phyloP scores from a whole-genome alignment of 2,113 vertebrate genomes.

The Condylura cristata region DNA sequence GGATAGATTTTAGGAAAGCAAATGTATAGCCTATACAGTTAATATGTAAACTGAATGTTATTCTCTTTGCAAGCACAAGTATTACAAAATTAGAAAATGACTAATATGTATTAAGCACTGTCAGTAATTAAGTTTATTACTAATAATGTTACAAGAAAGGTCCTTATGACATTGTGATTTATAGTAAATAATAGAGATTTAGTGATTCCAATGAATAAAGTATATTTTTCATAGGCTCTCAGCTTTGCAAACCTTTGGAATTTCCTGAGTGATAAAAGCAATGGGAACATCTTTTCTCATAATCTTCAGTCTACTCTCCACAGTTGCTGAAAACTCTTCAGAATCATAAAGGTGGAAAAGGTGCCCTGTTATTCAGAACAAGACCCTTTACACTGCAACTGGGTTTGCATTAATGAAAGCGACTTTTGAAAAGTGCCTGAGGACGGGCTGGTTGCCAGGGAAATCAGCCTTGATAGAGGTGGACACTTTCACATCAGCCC shows the following conservation, averaged over 20 bases:
- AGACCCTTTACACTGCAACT: background rate
- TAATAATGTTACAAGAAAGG: background rate
- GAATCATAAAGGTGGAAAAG: background rate
- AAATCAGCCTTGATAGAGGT: background rate
- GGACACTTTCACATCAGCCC: background rate
- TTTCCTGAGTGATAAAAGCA: background rate
- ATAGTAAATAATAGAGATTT: background rate
- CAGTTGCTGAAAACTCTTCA: background rate
- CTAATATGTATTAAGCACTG: background rate
- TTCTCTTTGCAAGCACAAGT: slow-evolving; percentile 7
- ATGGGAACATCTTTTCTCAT: background rate
- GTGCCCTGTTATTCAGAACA: background rate
- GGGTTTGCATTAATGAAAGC: background rate
- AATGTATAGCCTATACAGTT: background rate
- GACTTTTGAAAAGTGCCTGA: background rate
- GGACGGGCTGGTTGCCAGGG: background rate
- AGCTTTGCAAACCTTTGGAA: background rate
- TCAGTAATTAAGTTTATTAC: background rate
- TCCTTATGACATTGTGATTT: background rate
- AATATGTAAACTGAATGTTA: background rate
- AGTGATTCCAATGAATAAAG: background rate
- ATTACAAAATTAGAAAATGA: background rate
- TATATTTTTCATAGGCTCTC: background rate
- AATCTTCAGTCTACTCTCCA: background rate
- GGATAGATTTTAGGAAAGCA: background rate